Base-by-base conservation (phyloP, 2,888 invertebrate genomes). In the Morpho helenor region DNA sequence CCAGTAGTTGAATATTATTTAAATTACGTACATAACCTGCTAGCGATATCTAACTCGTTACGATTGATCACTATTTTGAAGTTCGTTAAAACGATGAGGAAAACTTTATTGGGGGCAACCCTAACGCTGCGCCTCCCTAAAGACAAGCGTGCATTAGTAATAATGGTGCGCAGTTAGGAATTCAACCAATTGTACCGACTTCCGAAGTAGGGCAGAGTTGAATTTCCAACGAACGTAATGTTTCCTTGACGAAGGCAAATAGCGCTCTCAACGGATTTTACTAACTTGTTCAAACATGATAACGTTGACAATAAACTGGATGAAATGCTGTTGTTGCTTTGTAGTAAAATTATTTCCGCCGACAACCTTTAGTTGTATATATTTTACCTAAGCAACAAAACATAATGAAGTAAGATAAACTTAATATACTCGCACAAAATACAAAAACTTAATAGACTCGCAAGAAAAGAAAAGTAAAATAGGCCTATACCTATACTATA, bases 161-260 rank as follows among this genome's bases (percentile, higher is more conserved):
- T 68, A 68, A 67, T 64, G 66, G 60, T 55, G 54, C 54, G 55
- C 62, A 52, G 58, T 61, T 61, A 61, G 63, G 57, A 59, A 55
- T 61, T 63, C 63, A 49, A 61, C 61, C 61, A 57, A 63, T 63
- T 61, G 57, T 59, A 54, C 54, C 59, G 58, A 60, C 61, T 66
- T 57, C 51, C 57, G 57, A 66, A 66, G 52, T 65, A 56, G 66
- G 64, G 57, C 65, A 60, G 51, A 48, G 64, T 55, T 62, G 66
- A 66, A 65, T 65, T 65, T 66, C 63, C 65, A 65, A 64, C 64
- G 63, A 63, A 65, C 59, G 57, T 65, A 63, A 65, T 64, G 63
- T 59, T 59, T 57, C 59, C 61, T 56, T 55, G 57, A 58, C 59
- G 53, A 59, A 60, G 52, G 59, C 54, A 54, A 54, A 57, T 44